These are phyloP conservation scores for Eleginops maclovinus DNA, from an alignment of 2,113 vertebrate species.

Conservation along the genomic window DNA sequence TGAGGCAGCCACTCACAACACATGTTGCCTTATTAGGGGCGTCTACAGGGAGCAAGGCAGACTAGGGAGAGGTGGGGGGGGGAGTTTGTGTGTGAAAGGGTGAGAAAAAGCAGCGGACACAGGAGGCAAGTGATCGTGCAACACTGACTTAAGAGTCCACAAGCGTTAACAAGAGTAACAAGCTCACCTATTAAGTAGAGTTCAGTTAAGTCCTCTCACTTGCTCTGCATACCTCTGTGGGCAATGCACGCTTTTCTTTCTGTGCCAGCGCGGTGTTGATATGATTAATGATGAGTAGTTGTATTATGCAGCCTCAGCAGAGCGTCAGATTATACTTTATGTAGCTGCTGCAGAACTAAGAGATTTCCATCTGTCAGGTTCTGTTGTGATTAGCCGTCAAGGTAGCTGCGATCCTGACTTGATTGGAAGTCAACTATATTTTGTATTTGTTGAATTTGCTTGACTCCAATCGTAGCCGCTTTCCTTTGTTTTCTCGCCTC, in stretches of 20 bases:
- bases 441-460: not conserved
- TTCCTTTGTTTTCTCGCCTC: not conserved
- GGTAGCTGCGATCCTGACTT: not conserved
- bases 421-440: not conserved
- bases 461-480: not conserved
- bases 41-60: constrained; percentile 64
- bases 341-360: not conserved
- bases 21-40: constrained; percentile 86
- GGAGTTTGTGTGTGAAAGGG: constrained; percentile 31
- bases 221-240: not conserved
- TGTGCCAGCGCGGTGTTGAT: not conserved
- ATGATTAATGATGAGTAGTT: not conserved
- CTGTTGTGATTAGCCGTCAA: not conserved
- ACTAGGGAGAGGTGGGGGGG: not conserved
- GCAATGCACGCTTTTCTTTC: not conserved
- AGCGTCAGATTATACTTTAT: not conserved
- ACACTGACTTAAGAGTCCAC: not conserved
- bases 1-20: constrained; percentile 79
- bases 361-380: not conserved
- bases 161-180: not conserved
- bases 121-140: constrained; percentile 21
- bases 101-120: constrained; percentile 50
- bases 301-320: not conserved
- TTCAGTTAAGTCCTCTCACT: not conserved
- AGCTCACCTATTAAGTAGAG: not conserved